Evolutionary conservation across 2,113 vertebrate species (phyloP), one percentile per base, ranked within the genome.

Genomic region (Sorex araneus): DNA sequence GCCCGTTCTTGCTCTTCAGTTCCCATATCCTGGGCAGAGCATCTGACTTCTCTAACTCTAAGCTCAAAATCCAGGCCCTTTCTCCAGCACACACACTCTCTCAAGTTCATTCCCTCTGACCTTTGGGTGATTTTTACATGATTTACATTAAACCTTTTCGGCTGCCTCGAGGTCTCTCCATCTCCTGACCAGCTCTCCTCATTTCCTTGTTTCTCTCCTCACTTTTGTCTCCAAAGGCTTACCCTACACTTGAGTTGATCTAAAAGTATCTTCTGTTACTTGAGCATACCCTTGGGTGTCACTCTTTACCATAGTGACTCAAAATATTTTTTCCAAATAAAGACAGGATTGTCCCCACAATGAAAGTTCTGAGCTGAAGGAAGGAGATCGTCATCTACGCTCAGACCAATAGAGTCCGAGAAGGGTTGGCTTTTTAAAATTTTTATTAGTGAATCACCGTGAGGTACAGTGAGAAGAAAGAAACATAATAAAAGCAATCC

Each of bases 321-420:
- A 93, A 93, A 93, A n/a, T 86, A 85, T 87, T 89, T 80, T 76
- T 90, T 94, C 74, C 15, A 88, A 77, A 83, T 85, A 94, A 93
- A 91, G 60, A 78, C 15, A 28, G 28, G 63, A 23, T 4, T n/a
- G 1, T 80, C 45, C 18, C 76, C 71, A 67, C 73, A 75, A 28
- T 89, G 57, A 57, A 28, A 60, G 7, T 34, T 92, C 80, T 67
- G 15, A 86, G 13, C 21, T 8, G 0, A 12, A 93, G 30, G 3
- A 36, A 50, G 10, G 5, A 5, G n/a, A 15, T 67, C 50, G 67
- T 66, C 16, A 16, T 77, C 71, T 83, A 3, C 57, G 30, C 66
- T 87, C 57, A 75, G 57, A 82, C 30, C 30, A 75, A 64, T 2
- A 36, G 30, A 63, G 23, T 67, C 88, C 40, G 85, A 66, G 73